A percentile compares a stretch with the other conserved stretches of the same genome.
Conservation (phyloP, 2,797 vertebrate species). For the Scyliorhinus canicula region DNA sequence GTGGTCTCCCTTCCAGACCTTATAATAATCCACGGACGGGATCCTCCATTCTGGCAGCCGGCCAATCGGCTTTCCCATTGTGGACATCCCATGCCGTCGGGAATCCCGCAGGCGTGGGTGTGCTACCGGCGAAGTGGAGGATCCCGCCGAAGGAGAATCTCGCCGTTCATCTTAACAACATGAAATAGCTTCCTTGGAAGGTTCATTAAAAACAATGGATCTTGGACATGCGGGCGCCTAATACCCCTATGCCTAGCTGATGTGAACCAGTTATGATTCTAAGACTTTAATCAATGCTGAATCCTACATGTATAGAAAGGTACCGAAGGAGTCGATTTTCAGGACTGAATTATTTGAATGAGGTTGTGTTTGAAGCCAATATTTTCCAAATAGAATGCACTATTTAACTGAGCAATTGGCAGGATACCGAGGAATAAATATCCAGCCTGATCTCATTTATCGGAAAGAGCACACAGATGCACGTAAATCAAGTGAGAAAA, state of each 20-base stretch:
- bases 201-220: background rate
- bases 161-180: background rate
- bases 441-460: background rate
- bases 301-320: background rate
- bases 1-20: too few species aligned
- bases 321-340: background rate
- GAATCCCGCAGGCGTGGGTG: too few species aligned
- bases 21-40: too few species aligned
- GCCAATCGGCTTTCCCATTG: too few species aligned
- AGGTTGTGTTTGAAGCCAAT: background rate
- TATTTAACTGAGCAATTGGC: conserved; percentile 11
- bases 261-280: background rate
- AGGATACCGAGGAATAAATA: background rate
- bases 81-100: too few species aligned
- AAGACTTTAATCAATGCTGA: background rate
- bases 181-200: background rate
- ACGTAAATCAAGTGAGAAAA: background rate
- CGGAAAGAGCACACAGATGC: background rate
- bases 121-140: too few species aligned
- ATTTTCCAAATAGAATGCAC: background rate
- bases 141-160: too few species aligned
- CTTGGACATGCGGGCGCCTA: background rate
- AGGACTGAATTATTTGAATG: background rate
- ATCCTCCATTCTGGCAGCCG: too few species aligned
- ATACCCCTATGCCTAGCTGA: background rate